phyloP scores from a whole-genome alignment of 2,113 vertebrate genomes.

The Muscicapa adusta region DNA sequence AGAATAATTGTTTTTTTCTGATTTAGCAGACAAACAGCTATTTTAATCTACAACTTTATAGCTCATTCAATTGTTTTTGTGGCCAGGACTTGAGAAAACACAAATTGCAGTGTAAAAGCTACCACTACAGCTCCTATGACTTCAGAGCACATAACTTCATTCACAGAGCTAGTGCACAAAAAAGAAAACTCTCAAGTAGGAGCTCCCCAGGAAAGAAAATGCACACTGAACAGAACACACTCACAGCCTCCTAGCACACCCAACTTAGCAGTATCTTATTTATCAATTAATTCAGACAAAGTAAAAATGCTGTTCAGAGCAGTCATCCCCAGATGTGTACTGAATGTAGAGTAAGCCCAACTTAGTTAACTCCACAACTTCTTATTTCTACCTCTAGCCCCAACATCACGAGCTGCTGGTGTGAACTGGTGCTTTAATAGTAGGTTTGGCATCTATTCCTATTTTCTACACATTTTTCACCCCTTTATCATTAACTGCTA shows the following conservation, averaged over 20 bases:
- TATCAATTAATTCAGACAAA: not conserved
- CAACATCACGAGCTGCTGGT: accelerated
- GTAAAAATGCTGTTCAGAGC: not conserved
- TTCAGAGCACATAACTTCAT: not conserved
- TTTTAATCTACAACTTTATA: not conserved
- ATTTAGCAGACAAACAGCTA: not conserved
- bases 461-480: not conserved
- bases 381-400: not conserved
- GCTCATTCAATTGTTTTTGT: not conserved
- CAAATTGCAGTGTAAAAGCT: not conserved
- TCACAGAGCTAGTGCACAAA: not conserved
- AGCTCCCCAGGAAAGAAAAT: not conserved
- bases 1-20: not conserved
- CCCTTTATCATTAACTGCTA: not conserved
- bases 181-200: not conserved
- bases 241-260: not conserved
- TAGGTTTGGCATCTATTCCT: not conserved
- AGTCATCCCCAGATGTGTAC: not conserved
- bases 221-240: not conserved
- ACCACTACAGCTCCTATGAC: not conserved
- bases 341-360: not conserved
- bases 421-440: not conserved
- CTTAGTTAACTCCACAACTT: not conserved
- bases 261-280: not conserved
- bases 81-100: not conserved